Conservation (phyloP, 2,113 vertebrate genomes). For the Nothobranchius furzeri region DNA sequence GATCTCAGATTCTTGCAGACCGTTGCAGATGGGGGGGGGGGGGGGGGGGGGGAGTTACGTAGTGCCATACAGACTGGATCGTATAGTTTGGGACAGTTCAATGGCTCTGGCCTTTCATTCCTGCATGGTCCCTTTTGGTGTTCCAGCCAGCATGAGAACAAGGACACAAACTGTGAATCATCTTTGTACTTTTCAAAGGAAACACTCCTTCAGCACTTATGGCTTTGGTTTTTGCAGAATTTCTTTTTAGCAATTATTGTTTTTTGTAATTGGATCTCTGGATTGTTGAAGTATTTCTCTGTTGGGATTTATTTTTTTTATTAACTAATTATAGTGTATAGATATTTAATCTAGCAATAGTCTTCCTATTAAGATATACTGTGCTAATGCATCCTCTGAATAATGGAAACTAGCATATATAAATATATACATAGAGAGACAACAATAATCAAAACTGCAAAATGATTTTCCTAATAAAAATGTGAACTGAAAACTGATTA, state of each 20-base stretch:
- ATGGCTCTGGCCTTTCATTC: slow-evolving; percentile 65
- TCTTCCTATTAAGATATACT: slow-evolving; percentile 83
- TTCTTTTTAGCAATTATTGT: slow-evolving; percentile 46
- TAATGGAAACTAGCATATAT: slow-evolving; percentile 73
- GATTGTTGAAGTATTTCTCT: slow-evolving; percentile 27
- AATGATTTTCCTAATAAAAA: slow-evolving; percentile 82
- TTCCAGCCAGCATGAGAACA: slow-evolving; percentile 80
- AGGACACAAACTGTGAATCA: slow-evolving; percentile 81
- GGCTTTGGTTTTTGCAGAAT: slow-evolving; percentile 58
- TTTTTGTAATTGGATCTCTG: slow-evolving; percentile 54
- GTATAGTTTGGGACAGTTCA: slow-evolving; percentile 62
- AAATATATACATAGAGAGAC: slow-evolving; percentile 56
- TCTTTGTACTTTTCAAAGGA: slow-evolving; percentile 71
- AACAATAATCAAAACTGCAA: slow-evolving; percentile 78
- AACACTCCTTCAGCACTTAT: slow-evolving; percentile 63
- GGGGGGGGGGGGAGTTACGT: not conserved
- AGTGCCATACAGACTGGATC: slow-evolving; percentile 32
- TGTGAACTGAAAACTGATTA: slow-evolving; percentile 58
- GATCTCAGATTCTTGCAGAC: slow-evolving; percentile 45
- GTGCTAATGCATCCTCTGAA: slow-evolving; percentile 81
- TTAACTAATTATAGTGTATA: slow-evolving; percentile 70
- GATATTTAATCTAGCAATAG: slow-evolving; percentile 83
- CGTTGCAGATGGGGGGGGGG: slow-evolving; percentile 8
- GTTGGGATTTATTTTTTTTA: slow-evolving; percentile 47
- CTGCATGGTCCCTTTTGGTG: slow-evolving; percentile 78